Percentiles rank a stretch among this genome's conserved stretches.
These are phyloP conservation scores for Lycocerus yunnanus DNA, from an alignment of 2,888 invertebrate species.

Conservation along the genomic window DNA sequence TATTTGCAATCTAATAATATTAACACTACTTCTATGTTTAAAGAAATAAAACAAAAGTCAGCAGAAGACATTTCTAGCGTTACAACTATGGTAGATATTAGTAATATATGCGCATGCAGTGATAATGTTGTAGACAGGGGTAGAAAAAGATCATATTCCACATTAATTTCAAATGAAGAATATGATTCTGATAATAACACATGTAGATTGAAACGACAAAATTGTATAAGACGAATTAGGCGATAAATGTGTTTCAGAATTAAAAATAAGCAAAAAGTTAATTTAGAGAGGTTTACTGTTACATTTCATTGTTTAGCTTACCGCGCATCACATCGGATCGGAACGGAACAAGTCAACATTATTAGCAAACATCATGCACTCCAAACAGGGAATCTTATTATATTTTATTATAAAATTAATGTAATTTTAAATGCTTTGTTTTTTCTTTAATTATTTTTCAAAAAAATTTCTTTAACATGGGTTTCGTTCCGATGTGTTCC, in stretches of 20 bases:
- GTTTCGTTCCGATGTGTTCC: too few relatives aligned
- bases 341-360: too few relatives aligned
- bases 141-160: conserved; percentile 25
- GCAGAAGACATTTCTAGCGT: conserved; percentile 33
- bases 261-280: too few relatives aligned
- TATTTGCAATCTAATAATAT: conserved; percentile 44
- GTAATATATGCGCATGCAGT: conserved; percentile 46
- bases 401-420: too few relatives aligned
- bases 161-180: conserved; percentile 41
- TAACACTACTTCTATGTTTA: not conserved
- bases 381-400: too few relatives aligned
- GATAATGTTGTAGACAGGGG: conserved; percentile 50
- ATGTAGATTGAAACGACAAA: conserved; percentile 59
- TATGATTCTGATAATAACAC: conserved; percentile 45
- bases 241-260: not conserved
- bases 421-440: too few relatives aligned
- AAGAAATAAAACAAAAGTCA: conserved; percentile 33
- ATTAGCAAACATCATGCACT: too few relatives aligned
- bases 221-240: conserved; percentile 62
- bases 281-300: too few relatives aligned
- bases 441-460: too few relatives aligned
- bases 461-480: too few relatives aligned
- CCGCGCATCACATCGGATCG: too few relatives aligned
- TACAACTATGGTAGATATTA: conserved; percentile 50
- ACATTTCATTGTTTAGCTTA: too few relatives aligned